Evolutionary conservation across 2,797 vertebrate genomes (phyloP), one percentile per base, ranked within the genome.

Genomic region (Lates japonicus): DNA sequence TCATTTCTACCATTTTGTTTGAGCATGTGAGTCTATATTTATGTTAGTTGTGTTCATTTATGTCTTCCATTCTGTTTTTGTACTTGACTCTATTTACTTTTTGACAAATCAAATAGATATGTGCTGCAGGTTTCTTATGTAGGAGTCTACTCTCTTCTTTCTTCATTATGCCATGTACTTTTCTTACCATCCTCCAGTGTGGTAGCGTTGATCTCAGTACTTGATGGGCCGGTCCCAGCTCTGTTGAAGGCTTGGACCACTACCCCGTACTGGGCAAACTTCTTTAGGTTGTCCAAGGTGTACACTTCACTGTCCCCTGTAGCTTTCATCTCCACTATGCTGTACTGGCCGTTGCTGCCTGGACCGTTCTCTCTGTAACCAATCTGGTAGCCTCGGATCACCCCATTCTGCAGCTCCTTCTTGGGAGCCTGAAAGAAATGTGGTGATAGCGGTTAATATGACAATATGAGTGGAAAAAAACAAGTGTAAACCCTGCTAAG

Each of bases 261-360:
- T 7, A 99, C 98, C 7, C 98, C 98, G 0, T 99, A 99, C 86
- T 99, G 98, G 13, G 98, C 97, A 3, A 97, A 99, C 93, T 99
- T 99, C 96, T 98, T 99, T 67, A 99, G 95, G 93, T 99, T 98
- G 95, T 99, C 98, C 89, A 99, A 92, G 0, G 98, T 99, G 92
- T 99, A 99, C 55, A 99, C 97, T 88, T 99, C 98, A 0, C 96
- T 97, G 95, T 99, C 98, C 0, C 98, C 98, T 0, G 98, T 99
- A 37, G 98, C 98, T 84, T 99, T 99, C 98, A 99, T 99, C 93
- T 99, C 98, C 91, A 99, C 98, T 0, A 99, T 99, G 93, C 97
- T 99, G 94, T 99, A 99, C 87, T 99, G 98, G 64, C 98, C 98
- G 0, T 97, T 99, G 95, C 98, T 99, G 88, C 98, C 98, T 0